Conservation (phyloP, 37 sponge, comb jelly and placozoan genomes). For the Chondrilla cf. caribensis region DNA sequence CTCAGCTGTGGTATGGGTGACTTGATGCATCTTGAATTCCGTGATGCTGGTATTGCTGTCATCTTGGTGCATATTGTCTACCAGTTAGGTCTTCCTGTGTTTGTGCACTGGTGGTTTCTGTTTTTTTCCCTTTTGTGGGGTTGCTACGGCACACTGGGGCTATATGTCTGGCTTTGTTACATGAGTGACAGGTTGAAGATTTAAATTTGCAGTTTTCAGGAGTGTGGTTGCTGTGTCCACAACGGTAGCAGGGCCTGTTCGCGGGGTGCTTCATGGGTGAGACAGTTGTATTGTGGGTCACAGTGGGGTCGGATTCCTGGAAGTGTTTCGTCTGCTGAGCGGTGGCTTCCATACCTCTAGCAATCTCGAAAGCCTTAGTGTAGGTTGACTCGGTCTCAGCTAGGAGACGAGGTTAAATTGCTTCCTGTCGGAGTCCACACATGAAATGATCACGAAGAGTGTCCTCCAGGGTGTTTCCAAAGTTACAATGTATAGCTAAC, state of each 20-base stretch:
- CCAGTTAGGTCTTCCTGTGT: background rate
- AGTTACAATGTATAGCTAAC: slow-evolving; percentile 21
- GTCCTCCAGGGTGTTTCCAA: slow-evolving; percentile 18
- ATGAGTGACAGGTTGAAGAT: slow-evolving; percentile 13
- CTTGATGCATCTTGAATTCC: background rate
- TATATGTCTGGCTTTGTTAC: slow-evolving; percentile 41
- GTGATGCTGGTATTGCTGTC: background rate
- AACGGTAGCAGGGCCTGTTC: slow-evolving; percentile 32
- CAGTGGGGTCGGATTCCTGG: background rate
- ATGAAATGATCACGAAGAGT: slow-evolving; percentile 35
- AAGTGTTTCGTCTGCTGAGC: background rate
- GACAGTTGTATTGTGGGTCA: background rate
- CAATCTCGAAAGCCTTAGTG: slow-evolving; percentile 22
- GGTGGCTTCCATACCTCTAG: slow-evolving; percentile 19
- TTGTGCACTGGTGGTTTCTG: background rate
- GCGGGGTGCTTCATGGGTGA: background rate
- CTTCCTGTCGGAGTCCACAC: slow-evolving; percentile 27
- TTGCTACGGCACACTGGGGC: slow-evolving; percentile 21
- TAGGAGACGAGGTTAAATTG: slow-evolving; percentile 19
- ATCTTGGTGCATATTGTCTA: background rate
- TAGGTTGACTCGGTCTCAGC: slow-evolving; percentile 18
- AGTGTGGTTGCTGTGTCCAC: slow-evolving; percentile 30
- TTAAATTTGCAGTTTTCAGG: slow-evolving; percentile 29
- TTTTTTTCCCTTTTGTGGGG: background rate
- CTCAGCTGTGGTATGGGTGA: background rate